Evolutionary conservation across 2,113 vertebrate species (phyloP).

Genomic region (Hippotragus niger): DNA sequence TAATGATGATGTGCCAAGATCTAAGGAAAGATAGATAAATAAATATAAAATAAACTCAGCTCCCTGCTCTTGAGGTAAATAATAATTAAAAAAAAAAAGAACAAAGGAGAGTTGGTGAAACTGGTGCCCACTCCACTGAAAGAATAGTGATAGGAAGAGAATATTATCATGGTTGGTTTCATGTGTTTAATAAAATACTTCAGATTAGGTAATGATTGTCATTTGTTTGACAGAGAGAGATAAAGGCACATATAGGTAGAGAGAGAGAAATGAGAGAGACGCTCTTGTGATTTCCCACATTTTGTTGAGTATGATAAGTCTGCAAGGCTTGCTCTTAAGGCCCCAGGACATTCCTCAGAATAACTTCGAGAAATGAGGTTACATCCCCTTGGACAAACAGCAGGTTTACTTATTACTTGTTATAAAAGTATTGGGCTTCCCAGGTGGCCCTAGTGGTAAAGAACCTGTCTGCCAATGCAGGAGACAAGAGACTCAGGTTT

Average conservation of each 20-base stretch:
- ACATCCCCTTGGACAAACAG: background rate
- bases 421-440: background rate
- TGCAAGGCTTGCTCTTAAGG: background rate
- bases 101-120: background rate
- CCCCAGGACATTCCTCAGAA: background rate
- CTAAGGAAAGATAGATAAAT: background rate
- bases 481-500: background rate
- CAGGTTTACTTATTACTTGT: background rate
- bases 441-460: background rate
- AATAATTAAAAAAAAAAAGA: background rate
- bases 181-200: background rate
- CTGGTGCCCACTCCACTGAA: background rate
- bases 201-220: background rate
- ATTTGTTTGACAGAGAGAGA: background rate
- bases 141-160: background rate
- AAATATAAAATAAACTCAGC: background rate
- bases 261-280: background rate
- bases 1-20: background rate
- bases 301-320: background rate
- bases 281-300: background rate
- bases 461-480: background rate
- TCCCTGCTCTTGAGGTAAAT: background rate
- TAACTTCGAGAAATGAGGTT: background rate
- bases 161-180: background rate
- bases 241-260: background rate